phyloP scores from a whole-genome alignment of 2,888 invertebrate species.

The Agriopis leucophaearia region DNA sequence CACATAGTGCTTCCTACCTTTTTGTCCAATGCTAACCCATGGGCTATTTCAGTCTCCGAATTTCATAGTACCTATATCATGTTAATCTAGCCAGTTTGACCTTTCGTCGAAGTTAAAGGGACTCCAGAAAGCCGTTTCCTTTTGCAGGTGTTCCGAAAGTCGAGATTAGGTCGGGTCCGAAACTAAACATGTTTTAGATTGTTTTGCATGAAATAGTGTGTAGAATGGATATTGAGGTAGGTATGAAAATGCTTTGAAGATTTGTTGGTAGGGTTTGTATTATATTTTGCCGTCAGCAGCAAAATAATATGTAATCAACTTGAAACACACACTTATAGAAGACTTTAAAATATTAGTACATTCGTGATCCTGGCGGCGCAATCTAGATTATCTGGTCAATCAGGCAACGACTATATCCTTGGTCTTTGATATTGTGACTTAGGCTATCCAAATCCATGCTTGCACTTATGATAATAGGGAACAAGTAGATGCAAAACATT shows the following conservation, averaged over 20 bases:
- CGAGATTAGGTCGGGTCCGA: conserved; percentile 2
- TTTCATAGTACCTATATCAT: background rate
- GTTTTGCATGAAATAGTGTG: background rate
- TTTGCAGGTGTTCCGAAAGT: conserved; percentile 1
- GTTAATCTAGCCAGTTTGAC: conserved; percentile 9
- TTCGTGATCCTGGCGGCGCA: too few species aligned
- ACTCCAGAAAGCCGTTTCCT: conserved; percentile 6
- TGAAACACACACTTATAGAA: too few species aligned
- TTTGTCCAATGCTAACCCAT: background rate
- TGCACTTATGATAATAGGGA: too few species aligned
- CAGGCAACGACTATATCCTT: too few species aligned
- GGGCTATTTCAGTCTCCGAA: background rate
- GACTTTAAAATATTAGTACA: too few species aligned
- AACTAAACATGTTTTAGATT: conserved; percentile 7
- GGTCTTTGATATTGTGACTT: too few species aligned
- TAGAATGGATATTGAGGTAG: background rate
- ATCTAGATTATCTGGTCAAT: too few species aligned
- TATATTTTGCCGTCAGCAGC: background rate
- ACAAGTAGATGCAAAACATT: too few species aligned
- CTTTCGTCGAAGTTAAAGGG: conserved; percentile 8
- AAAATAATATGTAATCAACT: background rate
- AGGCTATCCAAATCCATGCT: too few species aligned
- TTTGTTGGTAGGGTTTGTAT: background rate
- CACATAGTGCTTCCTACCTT: background rate
- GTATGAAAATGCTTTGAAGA: background rate